Conservation (phyloP, 2,888 invertebrate genomes). For the Diarsia dahlii region DNA sequence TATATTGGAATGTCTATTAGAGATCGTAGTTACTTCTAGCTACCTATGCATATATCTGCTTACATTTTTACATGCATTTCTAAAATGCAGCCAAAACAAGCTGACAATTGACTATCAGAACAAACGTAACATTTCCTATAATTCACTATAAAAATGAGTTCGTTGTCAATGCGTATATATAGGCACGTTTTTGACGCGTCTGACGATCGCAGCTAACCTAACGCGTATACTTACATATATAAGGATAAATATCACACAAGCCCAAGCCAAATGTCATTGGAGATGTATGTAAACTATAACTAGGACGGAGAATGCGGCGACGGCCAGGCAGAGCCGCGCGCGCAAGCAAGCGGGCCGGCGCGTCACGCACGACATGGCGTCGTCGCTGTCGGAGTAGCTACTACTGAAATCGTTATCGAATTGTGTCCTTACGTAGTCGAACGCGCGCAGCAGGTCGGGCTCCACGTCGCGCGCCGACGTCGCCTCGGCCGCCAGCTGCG, state of each 20-base stretch:
- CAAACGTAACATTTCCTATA: slow-evolving; percentile 66
- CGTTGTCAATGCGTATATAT: slow-evolving; percentile 60
- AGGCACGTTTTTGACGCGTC: slow-evolving; percentile 66
- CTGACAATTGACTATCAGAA: slow-evolving; percentile 63
- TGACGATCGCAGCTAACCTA: slow-evolving; percentile 85
- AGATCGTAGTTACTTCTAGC: slow-evolving; percentile 64
- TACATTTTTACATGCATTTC: slow-evolving; percentile 61
- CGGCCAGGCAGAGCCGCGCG: slow-evolving; percentile 85
- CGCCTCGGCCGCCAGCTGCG: slow-evolving; percentile 82
- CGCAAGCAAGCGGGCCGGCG: slow-evolving; percentile 82
- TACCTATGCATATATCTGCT: slow-evolving; percentile 58
- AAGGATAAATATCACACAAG: slow-evolving; percentile 86
- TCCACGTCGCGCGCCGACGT: slow-evolving; percentile 80
- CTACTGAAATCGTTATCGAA: slow-evolving; percentile 86
- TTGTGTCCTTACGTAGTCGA: slow-evolving; percentile 89
- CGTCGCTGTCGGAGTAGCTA: slow-evolving; percentile 77
- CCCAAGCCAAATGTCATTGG: slow-evolving; percentile 87
- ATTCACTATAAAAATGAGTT: slow-evolving; percentile 63
- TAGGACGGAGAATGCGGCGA: slow-evolving; percentile 88
- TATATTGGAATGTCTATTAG: slow-evolving; percentile 72
- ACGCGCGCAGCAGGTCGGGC: slow-evolving; percentile 86
- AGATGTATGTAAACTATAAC: slow-evolving; percentile 89
- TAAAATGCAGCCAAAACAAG: slow-evolving; percentile 61
- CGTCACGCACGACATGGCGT: slow-evolving; percentile 72
- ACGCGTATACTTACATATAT: slow-evolving; percentile 85